Base-by-base conservation (phyloP, 2,113 vertebrate species). In the Pogonocichla stellata region DNA sequence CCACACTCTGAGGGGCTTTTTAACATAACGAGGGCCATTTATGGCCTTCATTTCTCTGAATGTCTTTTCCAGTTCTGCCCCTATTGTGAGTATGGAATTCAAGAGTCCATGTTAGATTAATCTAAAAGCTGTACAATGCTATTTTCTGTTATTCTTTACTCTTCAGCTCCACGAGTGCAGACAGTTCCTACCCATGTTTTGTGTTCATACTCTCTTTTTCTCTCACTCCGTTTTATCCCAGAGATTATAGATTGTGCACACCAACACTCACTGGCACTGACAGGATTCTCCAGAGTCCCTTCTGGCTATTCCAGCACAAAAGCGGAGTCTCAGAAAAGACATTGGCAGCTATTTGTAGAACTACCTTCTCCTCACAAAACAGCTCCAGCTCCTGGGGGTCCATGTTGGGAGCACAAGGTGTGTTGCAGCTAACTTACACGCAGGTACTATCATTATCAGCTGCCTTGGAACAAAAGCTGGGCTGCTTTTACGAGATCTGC, bases 271-370 rank as follows among this genome's bases (percentile, higher is more conserved):
- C 50, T 4, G 65, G 81, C 75, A 60, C 85, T 29, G 71, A 58
- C 54, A 79, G 73, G 73, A 80, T 86, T 80, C 79, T 94, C 71
- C 72, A 25, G 57, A 83, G 71, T 60, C 75, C 81, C 81, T 95
- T 90, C 93, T 80, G 85, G 79, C 88, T 88, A 22, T 88, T 90
- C 64, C 79, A 64, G 60, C 79, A 93, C 75, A 86, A 94, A 88
- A 73, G 60, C 92, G 58, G 24, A 70, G 64, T 26, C 72, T 82
- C 13, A 15, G 84, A 78, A 93, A 88, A 95, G 67, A 51, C 74
- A 50, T 1, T 71, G 77, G 71, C 81, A 77, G 85, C 71, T 86
- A 29, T 95, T 92, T 92, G 75, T 70, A 83, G 60, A 86, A 48
- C 25, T 33, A 5, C 64, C 66, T 92, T 86, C 74, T 93, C 74